Evolutionary conservation across 2,888 invertebrate genomes (phyloP), one percentile per base, ranked within the genome.

Genomic region (Agrochola macilenta): DNA sequence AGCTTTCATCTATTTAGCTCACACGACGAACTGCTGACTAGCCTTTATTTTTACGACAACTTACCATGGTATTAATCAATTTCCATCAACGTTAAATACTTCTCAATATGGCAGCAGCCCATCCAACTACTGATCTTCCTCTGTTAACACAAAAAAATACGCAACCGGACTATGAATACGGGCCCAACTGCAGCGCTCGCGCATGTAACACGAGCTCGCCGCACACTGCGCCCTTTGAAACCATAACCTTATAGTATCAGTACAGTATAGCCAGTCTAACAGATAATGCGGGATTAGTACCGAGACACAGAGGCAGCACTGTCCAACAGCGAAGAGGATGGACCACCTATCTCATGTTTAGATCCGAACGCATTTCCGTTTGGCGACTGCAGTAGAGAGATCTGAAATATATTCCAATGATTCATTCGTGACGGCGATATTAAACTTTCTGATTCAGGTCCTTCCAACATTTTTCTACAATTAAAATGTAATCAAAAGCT

Each of bases 181-280:
- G 63, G 46, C 26, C 54, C 30, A 39, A 39, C 39, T 12, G 23
- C 71, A 81, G 86, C 89, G 87, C 84, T 65, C 61, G 85, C 88
- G 86, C 88, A 87, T 80, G 92, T 88, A 91, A 93, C 84, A 14
- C 79, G 87, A 93, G 69, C 90, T 86, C 76, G 75, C 76, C 76
- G 73, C 80, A 84, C 77, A 88, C 87, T 81, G 83, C 63, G 80
- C 83, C 85, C 87, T 86, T 89, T 88, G 82, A 88, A 83, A 86
- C 73, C 7, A 61, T 84, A 83, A 74, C 80, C 74, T 71, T 23
- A 77, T 65, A 79, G 81, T 65, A 30, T 35, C 69, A 65, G 52
- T 49, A 65, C 69, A 63, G 63, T 68, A 54, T 63, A 52, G 2
- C 46, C 46, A 78, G 58, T 66, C 52, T 30, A 69, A 39, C 68